phyloP scores from a whole-genome alignment of 2,888 invertebrate species.

The Agrochola lota region DNA sequence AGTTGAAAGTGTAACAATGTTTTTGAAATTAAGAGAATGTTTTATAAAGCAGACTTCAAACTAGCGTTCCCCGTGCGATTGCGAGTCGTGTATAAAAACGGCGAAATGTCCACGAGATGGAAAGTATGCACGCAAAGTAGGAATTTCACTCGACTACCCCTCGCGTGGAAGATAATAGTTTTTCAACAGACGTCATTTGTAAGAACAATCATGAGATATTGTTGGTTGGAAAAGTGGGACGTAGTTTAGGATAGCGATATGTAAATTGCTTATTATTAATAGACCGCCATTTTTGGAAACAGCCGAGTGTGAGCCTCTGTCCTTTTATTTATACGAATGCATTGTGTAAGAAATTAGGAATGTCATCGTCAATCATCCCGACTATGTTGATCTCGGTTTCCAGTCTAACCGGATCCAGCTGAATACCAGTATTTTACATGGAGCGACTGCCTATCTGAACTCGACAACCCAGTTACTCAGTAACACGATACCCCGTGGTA shows the following conservation, averaged over 20 bases:
- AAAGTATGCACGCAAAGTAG: slow-evolving; percentile 82
- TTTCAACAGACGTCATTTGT: slow-evolving; percentile 65
- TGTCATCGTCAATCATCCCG: not conserved
- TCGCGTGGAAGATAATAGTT: slow-evolving; percentile 70
- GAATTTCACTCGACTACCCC: slow-evolving; percentile 76
- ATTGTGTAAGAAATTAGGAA: not conserved
- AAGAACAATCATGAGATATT: slow-evolving; percentile 47
- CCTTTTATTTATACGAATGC: not conserved
- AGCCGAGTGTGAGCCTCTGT: not conserved
- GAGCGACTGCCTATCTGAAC: no score
- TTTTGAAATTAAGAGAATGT: slow-evolving; percentile 15
- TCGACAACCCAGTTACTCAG: not conserved
- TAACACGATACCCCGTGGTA: not conserved
- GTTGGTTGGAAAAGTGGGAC: slow-evolving; percentile 34
- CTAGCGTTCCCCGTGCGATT: slow-evolving; percentile 61
- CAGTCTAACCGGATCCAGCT: not conserved
- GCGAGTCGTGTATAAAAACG: slow-evolving; percentile 68
- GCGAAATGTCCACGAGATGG: slow-evolving; percentile 82
- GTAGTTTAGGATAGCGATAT: slow-evolving; percentile 9
- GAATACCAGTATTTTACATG: not conserved
- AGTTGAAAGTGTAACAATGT: not conserved
- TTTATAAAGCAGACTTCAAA: slow-evolving; percentile 54
- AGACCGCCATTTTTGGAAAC: not conserved
- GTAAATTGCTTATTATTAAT: not conserved
- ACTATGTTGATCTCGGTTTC: not conserved